Evolutionary conservation across 2,888 invertebrate species (phyloP), one percentile per base, ranked within the genome.

Genomic region (Eurytoma adleriae): DNA sequence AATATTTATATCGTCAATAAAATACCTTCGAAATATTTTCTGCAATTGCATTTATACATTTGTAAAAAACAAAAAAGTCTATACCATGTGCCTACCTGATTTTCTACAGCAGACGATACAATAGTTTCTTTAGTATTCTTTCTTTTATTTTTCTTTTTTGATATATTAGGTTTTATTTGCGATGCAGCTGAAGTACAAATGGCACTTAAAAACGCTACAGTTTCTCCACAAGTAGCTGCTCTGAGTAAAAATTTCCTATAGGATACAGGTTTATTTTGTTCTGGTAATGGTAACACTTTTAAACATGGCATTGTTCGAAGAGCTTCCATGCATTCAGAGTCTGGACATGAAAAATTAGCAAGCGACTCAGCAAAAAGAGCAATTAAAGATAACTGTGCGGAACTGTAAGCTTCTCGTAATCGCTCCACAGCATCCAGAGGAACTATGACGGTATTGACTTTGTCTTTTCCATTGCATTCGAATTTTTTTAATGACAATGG

Each of bases 161-260:
- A 85, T 12, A 85, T 82, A 40, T 77, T 83, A 7, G 88, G 85
- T 79, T 88, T 86, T 3, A 86, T 85, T 57, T 86, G 85, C 18
- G 84, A 85, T 13, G 87, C 84, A 30, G 78, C 86, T 7, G 86
- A 84, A 74, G 86, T 85, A 83, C 89, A 90, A 85, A 90, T 90
- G 67, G 85, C 87, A 75, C 87, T 86, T 61, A 91, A 83, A 40
- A 90, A 86, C 16, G 89, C 88, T 54, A 90, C 85, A 30, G 90
- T 89, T 83, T 91, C 91, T 18, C 90, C 88, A 74, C 89, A 90
- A 3, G 90, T 91, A n/a, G 90, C 85, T 27, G 89, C 90, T 82
- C 91, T 84, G 13, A 91, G 80, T 27, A 91, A 84, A 67, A 88
- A 88, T 52, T 85, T 79, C 81, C 87, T 88, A 78, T 87, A 91